Conservation (phyloP, 2,888 invertebrate genomes). For the Trachelus iudaicus region DNA sequence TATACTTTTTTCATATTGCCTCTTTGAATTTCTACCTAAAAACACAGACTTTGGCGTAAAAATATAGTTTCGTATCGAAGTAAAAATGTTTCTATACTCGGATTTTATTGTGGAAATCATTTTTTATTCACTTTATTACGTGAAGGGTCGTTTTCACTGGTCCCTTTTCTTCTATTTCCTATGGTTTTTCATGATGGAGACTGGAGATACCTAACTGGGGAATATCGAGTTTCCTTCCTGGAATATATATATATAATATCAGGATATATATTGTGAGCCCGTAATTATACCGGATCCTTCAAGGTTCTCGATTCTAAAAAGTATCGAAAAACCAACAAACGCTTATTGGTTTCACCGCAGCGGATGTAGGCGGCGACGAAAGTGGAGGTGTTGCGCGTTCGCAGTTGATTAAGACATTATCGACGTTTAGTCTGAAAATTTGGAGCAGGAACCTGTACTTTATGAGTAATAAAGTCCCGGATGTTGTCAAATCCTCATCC, state of each 20-base stretch:
- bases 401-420: conserved; percentile 20
- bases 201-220: not conserved
- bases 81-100: not conserved
- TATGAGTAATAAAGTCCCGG: conserved; percentile 12
- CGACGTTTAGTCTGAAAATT: conserved; percentile 14
- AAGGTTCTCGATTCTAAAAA: not conserved
- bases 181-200: not conserved
- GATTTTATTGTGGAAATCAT: not conserved
- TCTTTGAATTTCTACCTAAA: not conserved
- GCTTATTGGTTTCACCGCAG: conserved; percentile 3
- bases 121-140: not conserved
- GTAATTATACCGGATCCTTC: not conserved
- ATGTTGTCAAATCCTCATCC: not conserved
- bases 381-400: conserved; percentile 13
- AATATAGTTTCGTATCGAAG: not conserved
- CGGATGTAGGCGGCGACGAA: conserved; percentile 16
- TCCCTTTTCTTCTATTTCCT: not conserved
- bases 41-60: not conserved
- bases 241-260: not conserved
- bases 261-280: not conserved
- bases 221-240: not conserved
- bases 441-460: conserved; percentile 17
- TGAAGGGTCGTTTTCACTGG: not conserved
- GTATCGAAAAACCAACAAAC: conserved; percentile 3
- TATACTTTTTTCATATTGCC: not conserved